Conservation (phyloP, 2,797 vertebrate species). For the Acrocephalus scirpaceus region DNA sequence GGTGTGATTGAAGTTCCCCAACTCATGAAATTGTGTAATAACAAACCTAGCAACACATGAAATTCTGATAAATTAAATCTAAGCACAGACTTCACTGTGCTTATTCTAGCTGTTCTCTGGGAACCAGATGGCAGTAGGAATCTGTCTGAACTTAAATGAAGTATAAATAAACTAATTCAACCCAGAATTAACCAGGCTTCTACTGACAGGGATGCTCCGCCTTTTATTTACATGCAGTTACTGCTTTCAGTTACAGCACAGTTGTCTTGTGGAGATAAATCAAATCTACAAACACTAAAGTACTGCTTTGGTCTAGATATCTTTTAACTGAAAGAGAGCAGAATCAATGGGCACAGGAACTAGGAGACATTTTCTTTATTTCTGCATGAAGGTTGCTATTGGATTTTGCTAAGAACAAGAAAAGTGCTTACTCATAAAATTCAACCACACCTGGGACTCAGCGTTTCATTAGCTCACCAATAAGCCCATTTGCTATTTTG, state of each 20-base stretch:
- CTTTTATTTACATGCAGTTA: constrained; percentile 10
- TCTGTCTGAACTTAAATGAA: constrained; percentile 33
- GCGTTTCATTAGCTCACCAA: background rate
- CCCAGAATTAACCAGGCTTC: constrained; percentile 32
- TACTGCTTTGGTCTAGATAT: background rate
- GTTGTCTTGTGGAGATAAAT: background rate
- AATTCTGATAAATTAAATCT: background rate
- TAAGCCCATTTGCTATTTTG: background rate
- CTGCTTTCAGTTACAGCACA: background rate
- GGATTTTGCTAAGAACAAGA: background rate
- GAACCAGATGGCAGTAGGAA: constrained; percentile 51
- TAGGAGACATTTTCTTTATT: background rate
- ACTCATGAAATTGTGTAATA: background rate
- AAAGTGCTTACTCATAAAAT: constrained; percentile 16
- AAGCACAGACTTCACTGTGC: background rate
- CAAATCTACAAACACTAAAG: background rate
- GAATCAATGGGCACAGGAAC: background rate
- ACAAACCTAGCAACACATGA: background rate
- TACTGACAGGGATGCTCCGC: background rate
- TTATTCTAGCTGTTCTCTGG: constrained; percentile 38
- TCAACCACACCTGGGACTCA: background rate
- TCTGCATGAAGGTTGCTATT: background rate
- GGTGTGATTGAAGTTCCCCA: background rate
- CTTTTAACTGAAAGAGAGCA: background rate
- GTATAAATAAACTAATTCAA: constrained; percentile 51